Base-by-base conservation (phyloP, 2,797 vertebrate genomes). In the Choloepus didactylus region DNA sequence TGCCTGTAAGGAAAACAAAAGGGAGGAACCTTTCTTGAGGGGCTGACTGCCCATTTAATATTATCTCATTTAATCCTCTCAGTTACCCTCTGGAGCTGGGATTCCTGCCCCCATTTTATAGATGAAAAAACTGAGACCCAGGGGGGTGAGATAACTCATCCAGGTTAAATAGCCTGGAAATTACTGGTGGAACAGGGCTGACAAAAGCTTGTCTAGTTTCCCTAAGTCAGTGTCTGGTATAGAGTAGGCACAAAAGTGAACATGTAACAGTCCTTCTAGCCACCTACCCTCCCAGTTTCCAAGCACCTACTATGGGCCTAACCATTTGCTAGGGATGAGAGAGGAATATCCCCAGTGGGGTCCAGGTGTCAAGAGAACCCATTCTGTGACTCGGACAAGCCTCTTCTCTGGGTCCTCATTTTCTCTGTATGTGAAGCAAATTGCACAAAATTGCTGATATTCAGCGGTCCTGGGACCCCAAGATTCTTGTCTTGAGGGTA, bases 111-210 rank as follows among this genome's bases (percentile, higher is more conserved):
- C 35, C 44, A 19, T 85, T 93, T 91, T 91, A 35, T 5, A 31
- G 49, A 83, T 44, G 83, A 92, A 82, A 75, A 91, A 72, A 94
- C 31, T 18, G n/a, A 80, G 82, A 6, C 51, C 75, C 70, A 35
- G 70, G 82, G 25, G 46, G 59, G 14, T 8, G 6, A 77, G 18
- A 38, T 81, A n/a, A 46, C 25, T n/a, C 73, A 54, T 64, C 38
- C 29, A 25, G 56, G 31, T 79, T 70, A 84, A 10, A 59, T 0
- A 49, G 18, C 16, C 51, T 80, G n/a, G 60, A 89, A 41, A 56
- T 66, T 81, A 67, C 29, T 77, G 54, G 23, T 70, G 8, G 27
- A 79, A 5, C n/a, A 60, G 70, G 38, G 7, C 38, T 41, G 73
- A 64, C 29, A 3, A 44, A 76, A 81, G 10, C 5, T 54, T 76